A percentile compares a stretch with the other conserved stretches of the same genome.
Evolutionary conservation across 2,797 vertebrate species (phyloP).

Genomic region (Hyperoplus lanceolatus): DNA sequence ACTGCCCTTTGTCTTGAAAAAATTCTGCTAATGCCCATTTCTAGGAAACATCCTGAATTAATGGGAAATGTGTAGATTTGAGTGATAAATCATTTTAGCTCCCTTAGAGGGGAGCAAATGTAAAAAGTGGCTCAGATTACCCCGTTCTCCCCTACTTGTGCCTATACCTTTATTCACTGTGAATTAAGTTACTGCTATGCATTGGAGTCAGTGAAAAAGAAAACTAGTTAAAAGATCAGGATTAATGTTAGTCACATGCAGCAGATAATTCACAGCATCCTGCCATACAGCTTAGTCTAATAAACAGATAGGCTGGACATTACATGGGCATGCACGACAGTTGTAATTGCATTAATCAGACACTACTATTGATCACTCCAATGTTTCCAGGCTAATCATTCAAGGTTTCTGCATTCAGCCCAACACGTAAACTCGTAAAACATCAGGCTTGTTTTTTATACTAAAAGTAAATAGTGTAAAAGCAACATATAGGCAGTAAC

Average conservation of each 20-base stretch:
- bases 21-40: too few species aligned
- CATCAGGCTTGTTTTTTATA: not conserved
- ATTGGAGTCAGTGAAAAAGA: not conserved
- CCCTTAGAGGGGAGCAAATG: too few species aligned
- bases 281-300: not conserved
- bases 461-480: not conserved
- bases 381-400: not conserved
- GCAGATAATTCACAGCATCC: not conserved
- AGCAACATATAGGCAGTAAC: not conserved
- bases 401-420: not conserved
- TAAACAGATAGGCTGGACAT: not conserved
- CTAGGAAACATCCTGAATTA: too few species aligned
- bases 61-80: too few species aligned
- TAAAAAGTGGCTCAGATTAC: too few species aligned
- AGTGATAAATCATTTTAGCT: too few species aligned
- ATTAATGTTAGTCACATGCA: too few species aligned
- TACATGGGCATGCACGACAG: not conserved
- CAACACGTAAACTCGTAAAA: not conserved
- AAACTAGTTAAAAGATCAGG: too few species aligned
- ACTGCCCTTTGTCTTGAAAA: too few species aligned
- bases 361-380: not conserved
- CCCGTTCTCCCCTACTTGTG: too few species aligned
- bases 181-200: not conserved
- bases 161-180: not conserved
- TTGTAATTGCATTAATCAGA: constrained; percentile 7